Percentiles rank a stretch among this genome's conserved stretches.
Conservation (phyloP, 1,140 invertebrate genomes). For the Macrostomum lignano region DNA sequence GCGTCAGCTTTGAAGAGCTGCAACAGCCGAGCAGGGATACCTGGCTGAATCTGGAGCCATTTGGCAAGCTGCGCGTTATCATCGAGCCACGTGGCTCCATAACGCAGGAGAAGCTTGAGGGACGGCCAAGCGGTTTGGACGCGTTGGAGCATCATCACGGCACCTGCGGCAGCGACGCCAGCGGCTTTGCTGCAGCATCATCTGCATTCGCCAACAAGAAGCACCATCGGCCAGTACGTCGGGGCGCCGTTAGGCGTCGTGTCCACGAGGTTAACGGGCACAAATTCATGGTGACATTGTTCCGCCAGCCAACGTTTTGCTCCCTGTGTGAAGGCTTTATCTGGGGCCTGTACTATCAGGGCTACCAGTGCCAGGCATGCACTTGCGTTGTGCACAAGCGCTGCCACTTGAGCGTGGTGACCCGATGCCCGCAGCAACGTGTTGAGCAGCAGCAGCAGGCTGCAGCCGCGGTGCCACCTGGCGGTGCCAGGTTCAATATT, state of each 20-base stretch:
- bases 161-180: no score
- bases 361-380: conserved; percentile 3
- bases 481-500: conserved; percentile 66
- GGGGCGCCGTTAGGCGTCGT: conserved; percentile 66
- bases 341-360: conserved; percentile 36
- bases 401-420: neutral
- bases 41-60: conserved; percentile 77
- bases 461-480: no score
- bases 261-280: conserved; percentile 69
- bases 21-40: no score
- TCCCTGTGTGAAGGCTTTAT: conserved; percentile 90
- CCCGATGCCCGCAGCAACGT: conserved; percentile 2
- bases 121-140: no score
- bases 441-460: no score
- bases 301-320: conserved; percentile 92
- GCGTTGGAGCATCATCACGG: no score
- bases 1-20: conserved; percentile 71
- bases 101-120: conserved; percentile 21
- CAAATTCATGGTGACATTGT: conserved; percentile 97
- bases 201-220: no score
- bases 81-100: conserved; percentile 41
- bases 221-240: no score
- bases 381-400: conserved; percentile 4
- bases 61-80: conserved; percentile 64
- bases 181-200: no score